Conservation (phyloP, 2,888 invertebrate species). For the Autographa pulchrina region DNA sequence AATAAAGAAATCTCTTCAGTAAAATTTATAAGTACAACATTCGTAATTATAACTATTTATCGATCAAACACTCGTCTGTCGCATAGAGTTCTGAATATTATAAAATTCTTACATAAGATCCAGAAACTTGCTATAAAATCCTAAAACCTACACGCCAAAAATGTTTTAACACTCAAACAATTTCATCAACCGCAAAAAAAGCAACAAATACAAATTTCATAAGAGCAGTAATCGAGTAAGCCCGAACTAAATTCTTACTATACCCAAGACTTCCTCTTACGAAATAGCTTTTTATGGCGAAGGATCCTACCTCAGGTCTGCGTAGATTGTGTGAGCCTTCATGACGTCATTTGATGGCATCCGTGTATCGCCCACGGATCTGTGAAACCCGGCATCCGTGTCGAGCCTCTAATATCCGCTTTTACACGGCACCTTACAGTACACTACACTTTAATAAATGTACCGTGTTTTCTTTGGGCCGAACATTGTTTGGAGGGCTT, state of each 20-base stretch:
- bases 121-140: background rate
- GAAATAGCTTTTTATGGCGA: conserved; percentile 53
- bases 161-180: background rate
- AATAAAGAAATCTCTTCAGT: no score
- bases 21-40: no score
- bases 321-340: conserved; percentile 51
- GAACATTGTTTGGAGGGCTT: conserved; percentile 4
- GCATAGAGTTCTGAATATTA: background rate
- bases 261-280: conserved; percentile 44
- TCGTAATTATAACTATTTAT: no score
- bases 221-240: conserved; percentile 26
- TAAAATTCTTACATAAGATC: background rate
- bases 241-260: conserved; percentile 22
- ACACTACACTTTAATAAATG: conserved; percentile 12
- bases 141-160: background rate
- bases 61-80: no score
- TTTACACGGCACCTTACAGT: conserved; percentile 1
- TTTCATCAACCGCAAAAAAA: background rate
- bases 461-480: conserved; percentile 17
- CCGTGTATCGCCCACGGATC: conserved; percentile 37
- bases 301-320: conserved; percentile 51
- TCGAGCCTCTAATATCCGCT: conserved; percentile 56
- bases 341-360: conserved; percentile 50
- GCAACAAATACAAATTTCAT: conserved; percentile 26
- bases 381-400: conserved; percentile 37